These are phyloP conservation scores for Psammodynastes pulverulentus DNA, from an alignment of 2,113 vertebrate genomes.

Conservation along the genomic window DNA sequence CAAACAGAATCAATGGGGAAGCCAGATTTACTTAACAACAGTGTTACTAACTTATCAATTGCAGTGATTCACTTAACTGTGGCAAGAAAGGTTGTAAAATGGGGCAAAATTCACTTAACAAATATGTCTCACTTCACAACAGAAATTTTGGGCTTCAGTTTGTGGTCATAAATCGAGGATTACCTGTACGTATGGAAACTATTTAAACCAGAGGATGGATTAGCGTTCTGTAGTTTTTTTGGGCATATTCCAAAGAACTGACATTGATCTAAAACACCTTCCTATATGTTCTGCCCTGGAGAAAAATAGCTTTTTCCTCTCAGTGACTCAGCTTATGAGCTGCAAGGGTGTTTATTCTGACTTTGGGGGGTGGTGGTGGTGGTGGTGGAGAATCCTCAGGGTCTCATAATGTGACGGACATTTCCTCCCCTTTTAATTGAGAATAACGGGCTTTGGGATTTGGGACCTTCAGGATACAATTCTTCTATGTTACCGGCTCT, in stretches of 20 bases:
- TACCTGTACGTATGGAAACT: neutral
- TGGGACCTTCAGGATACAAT: neutral
- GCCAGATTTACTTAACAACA: neutral
- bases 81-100: neutral
- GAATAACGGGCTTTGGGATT: neutral
- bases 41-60: neutral
- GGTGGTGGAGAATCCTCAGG: no score
- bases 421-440: neutral
- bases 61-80: neutral
- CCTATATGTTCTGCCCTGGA: neutral
- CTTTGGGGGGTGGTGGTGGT: neutral
- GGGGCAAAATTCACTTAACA: neutral
- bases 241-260: neutral
- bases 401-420: neutral
- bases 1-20: neutral
- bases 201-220: neutral
- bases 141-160: neutral
- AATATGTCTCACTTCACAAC: neutral
- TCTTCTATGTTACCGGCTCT: neutral
- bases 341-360: neutral
- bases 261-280: neutral
- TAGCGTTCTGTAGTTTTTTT: neutral
- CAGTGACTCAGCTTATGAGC: neutral
- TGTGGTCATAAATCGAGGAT: neutral
- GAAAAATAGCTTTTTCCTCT: neutral